phyloP scores from a whole-genome alignment of 2,797 vertebrate genomes.

The Scleropages formosus region DNA sequence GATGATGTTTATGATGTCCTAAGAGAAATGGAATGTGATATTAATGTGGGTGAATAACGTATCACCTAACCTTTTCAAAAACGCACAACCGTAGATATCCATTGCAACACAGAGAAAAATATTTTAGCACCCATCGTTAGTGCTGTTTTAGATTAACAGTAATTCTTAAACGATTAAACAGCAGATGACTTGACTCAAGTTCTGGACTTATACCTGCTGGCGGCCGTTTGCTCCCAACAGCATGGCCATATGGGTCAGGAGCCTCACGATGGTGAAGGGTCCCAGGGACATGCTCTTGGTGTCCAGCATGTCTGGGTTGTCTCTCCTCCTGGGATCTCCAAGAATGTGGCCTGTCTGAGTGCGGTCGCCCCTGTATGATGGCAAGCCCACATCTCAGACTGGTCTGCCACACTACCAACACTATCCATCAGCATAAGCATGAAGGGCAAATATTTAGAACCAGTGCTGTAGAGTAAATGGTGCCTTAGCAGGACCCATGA shows the following conservation, averaged over 20 bases:
- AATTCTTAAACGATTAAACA: background rate
- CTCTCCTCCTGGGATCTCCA: conserved; percentile 60
- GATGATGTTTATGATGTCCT: conserved; percentile 69
- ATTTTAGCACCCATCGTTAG: background rate
- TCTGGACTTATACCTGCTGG: conserved; percentile 60
- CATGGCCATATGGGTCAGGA: conserved; percentile 86
- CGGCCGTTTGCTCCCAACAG: conserved; percentile 69
- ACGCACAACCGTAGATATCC: background rate
- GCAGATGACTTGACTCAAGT: no score
- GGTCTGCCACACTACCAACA: background rate
- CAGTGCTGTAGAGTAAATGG: background rate
- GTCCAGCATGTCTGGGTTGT: conserved; percentile 59
- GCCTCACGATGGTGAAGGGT: conserved; percentile 72
- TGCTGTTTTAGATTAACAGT: background rate
- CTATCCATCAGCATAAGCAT: background rate
- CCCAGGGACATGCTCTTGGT: conserved; percentile 74
- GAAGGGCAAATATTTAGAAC: background rate
- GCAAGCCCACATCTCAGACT: background rate
- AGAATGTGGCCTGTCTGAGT: conserved; percentile 85
- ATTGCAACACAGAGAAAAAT: background rate
- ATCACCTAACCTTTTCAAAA: background rate
- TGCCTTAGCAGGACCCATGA: background rate
- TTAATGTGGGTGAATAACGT: background rate
- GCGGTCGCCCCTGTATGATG: conserved; percentile 67
- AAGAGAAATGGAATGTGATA: background rate